A percentile compares a stretch with the other conserved stretches of the same genome.
These are phyloP conservation scores for Trypoxylus dichotomus DNA, from an alignment of 1,140 invertebrate genomes.

Conservation along the genomic window DNA sequence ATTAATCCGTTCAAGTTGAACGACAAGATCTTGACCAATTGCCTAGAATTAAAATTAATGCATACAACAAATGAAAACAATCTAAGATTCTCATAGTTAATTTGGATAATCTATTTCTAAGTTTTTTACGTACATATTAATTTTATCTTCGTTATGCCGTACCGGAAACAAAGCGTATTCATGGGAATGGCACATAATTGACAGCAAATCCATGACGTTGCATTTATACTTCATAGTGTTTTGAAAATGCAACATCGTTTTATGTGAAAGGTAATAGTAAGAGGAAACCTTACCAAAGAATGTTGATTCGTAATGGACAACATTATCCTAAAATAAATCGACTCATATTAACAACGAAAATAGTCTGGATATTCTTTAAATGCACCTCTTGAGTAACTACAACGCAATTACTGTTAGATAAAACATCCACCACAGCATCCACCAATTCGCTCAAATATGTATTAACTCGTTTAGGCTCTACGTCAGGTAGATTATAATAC, in stretches of 20 bases:
- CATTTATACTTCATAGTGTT: conserved; percentile 67
- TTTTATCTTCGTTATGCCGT: conserved; percentile 95
- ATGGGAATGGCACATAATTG: conserved; percentile 79
- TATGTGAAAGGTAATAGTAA: conserved; percentile 96
- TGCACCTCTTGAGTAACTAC: conserved; percentile 61
- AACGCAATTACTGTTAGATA: conserved; percentile 79
- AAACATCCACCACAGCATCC: conserved; percentile 71
- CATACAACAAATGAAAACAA: neutral
- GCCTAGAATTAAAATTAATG: conserved; percentile 58
- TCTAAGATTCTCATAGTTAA: no score
- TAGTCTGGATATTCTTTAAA: no score
- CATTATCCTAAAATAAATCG: conserved; percentile 39
- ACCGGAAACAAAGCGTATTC: conserved; percentile 96
- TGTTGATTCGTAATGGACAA: conserved; percentile 61
- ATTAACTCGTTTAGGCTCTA: conserved; percentile 76
- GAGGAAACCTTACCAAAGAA: conserved; percentile 92
- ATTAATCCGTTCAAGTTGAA: conserved; percentile 71
- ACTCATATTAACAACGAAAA: neutral
- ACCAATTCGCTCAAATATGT: conserved; percentile 74
- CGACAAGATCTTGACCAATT: conserved; percentile 78
- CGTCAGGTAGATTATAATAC: conserved; percentile 84
- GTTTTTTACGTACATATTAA: conserved; percentile 74
- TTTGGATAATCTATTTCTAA: no score
- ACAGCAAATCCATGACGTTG: conserved; percentile 74
- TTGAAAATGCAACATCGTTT: conserved; percentile 85